Base-by-base conservation (phyloP, 1,140 invertebrate species). In the Daktulosphaira vitifoliae region DNA sequence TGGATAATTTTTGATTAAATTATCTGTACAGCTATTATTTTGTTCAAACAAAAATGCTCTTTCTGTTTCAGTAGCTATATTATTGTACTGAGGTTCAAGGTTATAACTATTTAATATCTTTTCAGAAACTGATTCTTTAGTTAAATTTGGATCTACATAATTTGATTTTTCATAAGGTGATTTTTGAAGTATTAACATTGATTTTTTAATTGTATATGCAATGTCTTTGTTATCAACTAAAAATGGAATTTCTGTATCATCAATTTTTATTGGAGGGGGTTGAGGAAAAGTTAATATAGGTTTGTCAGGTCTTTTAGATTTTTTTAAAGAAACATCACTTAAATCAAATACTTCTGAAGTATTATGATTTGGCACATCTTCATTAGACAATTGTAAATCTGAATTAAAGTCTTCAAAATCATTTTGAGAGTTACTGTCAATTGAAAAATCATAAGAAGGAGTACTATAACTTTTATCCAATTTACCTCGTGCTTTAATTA, bases 401-500 rank as follows among this genome's bases (percentile, higher is more conserved):
- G 62, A 51, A 38, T 50, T 42, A 65, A 65, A 65, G 25, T 65
- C 48, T 25, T 52, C 49, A 65, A 65, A 51, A 25, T 65, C 37
- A 26, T 65, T 51, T 23, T 50, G 20, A 1, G n/a, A 2, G 26
- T 52, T 37, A 18, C 13, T 15, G 25, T 52, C 66, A 25, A 15
- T 22, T 29, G 66, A 65, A 42, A 82, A 78, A 73, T 88, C 85
- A 73, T 88, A 88, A 0, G 84, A 83, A 0, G 86, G 86, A 4
- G 85, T 87, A 67, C 85, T 88, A 71, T 85, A 81, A 70, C 84
- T 86, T 74, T 88, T 88, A 74, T 89, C 86, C 42, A 88, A 74
- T 68, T 78, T 79, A 42, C 77, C 84, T 42, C 79, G 65, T 38
- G 52, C 65, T 54, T 49, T 62, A 33, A 39, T 48, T 26, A 59